Percentiles rank a stretch among this genome's conserved stretches.
Conservation (phyloP, 2,888 invertebrate species). For the Anarsia innoxiella region DNA sequence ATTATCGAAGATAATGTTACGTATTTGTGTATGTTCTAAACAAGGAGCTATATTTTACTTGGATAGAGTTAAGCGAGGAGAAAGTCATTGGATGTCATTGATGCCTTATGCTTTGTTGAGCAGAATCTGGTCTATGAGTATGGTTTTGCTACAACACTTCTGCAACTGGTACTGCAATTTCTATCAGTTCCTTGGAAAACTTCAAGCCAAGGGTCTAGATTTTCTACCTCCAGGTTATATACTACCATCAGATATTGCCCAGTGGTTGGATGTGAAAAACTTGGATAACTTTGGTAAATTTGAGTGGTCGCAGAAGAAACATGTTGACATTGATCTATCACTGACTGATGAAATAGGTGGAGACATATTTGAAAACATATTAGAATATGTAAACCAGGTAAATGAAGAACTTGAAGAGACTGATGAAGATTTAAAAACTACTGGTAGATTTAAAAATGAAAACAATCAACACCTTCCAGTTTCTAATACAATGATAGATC, state of each 20-base stretch:
- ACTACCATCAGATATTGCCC: conserved; percentile 59
- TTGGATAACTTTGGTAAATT: conserved; percentile 54
- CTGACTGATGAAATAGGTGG: conserved; percentile 35
- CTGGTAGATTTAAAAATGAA: conserved; percentile 6
- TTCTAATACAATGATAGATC: conserved; percentile 25
- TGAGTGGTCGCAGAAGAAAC: conserved; percentile 47
- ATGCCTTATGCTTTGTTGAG: conserved; percentile 72
- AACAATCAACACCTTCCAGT: conserved; percentile 13
- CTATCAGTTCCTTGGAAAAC: conserved; percentile 41
- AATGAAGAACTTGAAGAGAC: conserved; percentile 25
- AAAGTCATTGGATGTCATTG: conserved; percentile 72
- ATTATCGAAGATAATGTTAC: conserved; percentile 71
- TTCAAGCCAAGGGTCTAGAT: conserved; percentile 56
- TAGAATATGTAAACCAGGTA: conserved; percentile 47
- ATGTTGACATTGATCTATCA: conserved; percentile 26
- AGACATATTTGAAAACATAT: conserved; percentile 42
- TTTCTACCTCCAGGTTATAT: conserved; percentile 63
- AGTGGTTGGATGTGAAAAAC: conserved; percentile 67
- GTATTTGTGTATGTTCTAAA: conserved; percentile 62
- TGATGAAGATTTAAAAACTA: conserved; percentile 3
- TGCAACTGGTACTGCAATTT: conserved; percentile 70
- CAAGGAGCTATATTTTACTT: conserved; percentile 67
- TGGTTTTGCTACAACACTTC: conserved; percentile 58
- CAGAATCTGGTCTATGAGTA: conserved; percentile 70
- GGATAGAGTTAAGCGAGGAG: conserved; percentile 67